Conservation (phyloP, 2,797 vertebrate species). For the Lithobates pipiens region DNA sequence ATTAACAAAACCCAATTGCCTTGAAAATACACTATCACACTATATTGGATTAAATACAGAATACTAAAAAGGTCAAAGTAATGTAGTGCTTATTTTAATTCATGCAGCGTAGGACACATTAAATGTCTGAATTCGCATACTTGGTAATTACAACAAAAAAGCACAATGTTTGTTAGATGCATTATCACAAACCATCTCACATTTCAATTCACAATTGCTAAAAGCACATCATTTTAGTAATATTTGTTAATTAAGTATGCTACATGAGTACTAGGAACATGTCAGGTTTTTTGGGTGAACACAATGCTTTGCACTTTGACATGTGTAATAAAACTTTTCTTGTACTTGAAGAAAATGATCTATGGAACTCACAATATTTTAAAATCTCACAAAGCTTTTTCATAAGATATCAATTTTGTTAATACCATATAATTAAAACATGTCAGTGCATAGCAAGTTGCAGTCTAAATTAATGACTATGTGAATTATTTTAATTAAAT, state of each 20-base stretch:
- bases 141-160: constrained; percentile 69
- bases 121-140: constrained; percentile 74
- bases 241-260: constrained; percentile 72
- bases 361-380: constrained; percentile 99
- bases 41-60: constrained; percentile 77
- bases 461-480: constrained; percentile 99
- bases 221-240: constrained; percentile 67
- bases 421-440: constrained; percentile 99
- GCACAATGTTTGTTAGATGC: constrained; percentile 58
- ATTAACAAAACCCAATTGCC: constrained; percentile 55
- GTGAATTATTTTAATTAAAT: constrained; percentile 99
- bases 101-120: constrained; percentile 75
- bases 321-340: constrained; percentile 74
- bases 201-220: constrained; percentile 43
- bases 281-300: constrained; percentile 69
- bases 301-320: constrained; percentile 57
- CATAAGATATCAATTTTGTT: constrained; percentile 99
- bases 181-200: constrained; percentile 33
- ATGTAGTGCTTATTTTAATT: constrained; percentile 76
- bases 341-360: constrained; percentile 92
- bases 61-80: constrained; percentile 82
- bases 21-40: constrained; percentile 54
- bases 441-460: constrained; percentile 99
- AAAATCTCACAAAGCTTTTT: constrained; percentile 97
- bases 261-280: constrained; percentile 63